A percentile compares a stretch with the other conserved stretches of the same genome.
phyloP scores from a whole-genome alignment of 2,888 invertebrate species.

The Acrobasis repandana region DNA sequence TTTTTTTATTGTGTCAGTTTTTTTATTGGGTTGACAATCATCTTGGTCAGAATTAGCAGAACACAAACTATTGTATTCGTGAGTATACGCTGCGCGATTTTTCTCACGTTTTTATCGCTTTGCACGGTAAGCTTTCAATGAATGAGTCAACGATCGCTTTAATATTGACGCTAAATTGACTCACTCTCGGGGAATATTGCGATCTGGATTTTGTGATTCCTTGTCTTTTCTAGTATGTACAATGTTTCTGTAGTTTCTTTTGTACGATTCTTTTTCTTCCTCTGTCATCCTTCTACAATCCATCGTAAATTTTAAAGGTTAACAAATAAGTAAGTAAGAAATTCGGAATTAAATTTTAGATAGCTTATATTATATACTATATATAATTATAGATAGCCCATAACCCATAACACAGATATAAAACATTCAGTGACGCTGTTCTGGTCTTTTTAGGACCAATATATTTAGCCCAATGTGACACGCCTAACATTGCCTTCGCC shows the following conservation, averaged over 20 bases:
- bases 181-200: slow-evolving; percentile 27
- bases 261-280: background rate
- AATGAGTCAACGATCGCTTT: slow-evolving; percentile 49
- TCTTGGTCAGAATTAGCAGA: background rate
- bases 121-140: slow-evolving; percentile 37
- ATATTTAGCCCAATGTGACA: too few relatives aligned
- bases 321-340: too few relatives aligned
- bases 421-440: too few relatives aligned
- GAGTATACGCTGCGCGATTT: slow-evolving; percentile 10
- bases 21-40: background rate
- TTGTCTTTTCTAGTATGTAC: slow-evolving; percentile 18
- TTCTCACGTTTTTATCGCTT: slow-evolving; percentile 30
- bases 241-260: background rate
- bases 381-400: too few relatives aligned
- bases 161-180: slow-evolving; percentile 34
- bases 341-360: too few relatives aligned
- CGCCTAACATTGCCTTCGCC: too few relatives aligned
- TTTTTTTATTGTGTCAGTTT: background rate
- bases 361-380: too few relatives aligned
- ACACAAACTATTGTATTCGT: slow-evolving; percentile 8
- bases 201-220: slow-evolving; percentile 40
- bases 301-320: too few relatives aligned
- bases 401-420: too few relatives aligned
- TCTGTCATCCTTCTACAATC: background rate
- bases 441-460: too few relatives aligned